Conservation (phyloP, 2,888 invertebrate genomes). For the Actias luna region DNA sequence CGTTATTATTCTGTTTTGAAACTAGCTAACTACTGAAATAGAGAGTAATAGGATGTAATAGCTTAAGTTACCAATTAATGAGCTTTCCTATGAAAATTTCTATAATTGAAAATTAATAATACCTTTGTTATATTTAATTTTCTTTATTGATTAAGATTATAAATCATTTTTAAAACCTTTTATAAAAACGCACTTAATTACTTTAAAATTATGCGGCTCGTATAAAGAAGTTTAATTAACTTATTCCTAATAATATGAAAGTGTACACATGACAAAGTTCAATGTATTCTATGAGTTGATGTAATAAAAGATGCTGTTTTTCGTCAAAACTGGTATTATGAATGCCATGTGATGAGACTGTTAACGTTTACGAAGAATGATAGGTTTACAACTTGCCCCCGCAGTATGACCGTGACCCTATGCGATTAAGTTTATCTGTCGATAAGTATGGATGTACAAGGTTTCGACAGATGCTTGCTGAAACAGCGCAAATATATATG, state of each 20-base stretch:
- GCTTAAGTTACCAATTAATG: not conserved
- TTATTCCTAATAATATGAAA: slow-evolving; percentile 1
- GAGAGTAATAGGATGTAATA: not conserved
- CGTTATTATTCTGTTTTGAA: not conserved
- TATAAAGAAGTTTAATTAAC: not conserved
- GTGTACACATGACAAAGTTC: slow-evolving; percentile 16
- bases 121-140: too few relatives aligned
- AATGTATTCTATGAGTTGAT: slow-evolving; percentile 21
- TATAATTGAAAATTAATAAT: not conserved
- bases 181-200: too few relatives aligned
- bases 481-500: slow-evolving; percentile 60
- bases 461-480: slow-evolving; percentile 73
- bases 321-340: slow-evolving; percentile 38
- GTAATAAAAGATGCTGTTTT: slow-evolving; percentile 44
- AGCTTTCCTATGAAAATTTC: not conserved
- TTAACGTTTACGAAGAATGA: slow-evolving; percentile 49
- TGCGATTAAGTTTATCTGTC: slow-evolving; percentile 60
- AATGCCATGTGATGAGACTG: slow-evolving; percentile 40
- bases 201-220: not conserved
- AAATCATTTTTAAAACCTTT: too few relatives aligned
- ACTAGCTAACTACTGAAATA: not conserved
- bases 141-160: too few relatives aligned
- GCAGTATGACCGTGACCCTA: slow-evolving; percentile 63
- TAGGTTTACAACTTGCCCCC: slow-evolving; percentile 50
- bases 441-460: slow-evolving; percentile 52